These are phyloP conservation scores for Manis crassicaudata DNA, from an alignment of 2,797 vertebrate species.

Conservation along the genomic window DNA sequence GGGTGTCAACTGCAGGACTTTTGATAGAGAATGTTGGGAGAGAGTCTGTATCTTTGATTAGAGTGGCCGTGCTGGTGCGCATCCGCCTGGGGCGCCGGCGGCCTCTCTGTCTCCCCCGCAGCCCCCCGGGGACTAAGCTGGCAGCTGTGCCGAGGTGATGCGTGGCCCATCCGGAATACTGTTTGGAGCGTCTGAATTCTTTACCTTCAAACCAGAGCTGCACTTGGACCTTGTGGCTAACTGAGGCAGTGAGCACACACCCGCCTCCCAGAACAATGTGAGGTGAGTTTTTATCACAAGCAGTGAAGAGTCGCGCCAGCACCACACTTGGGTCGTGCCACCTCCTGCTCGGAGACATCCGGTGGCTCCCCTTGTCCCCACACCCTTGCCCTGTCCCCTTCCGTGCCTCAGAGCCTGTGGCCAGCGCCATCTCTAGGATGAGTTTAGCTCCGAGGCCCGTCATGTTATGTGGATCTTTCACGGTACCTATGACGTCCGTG, in stretches of 20 bases:
- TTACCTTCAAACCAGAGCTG: neutral
- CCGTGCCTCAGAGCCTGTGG: neutral
- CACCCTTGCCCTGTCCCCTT: neutral
- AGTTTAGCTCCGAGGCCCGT: neutral
- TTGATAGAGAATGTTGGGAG: neutral
- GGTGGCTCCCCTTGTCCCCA: neutral
- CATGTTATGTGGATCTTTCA: neutral
- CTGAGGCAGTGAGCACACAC: neutral
- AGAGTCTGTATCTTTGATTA: neutral
- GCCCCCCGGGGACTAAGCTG: neutral
- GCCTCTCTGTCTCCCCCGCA: neutral
- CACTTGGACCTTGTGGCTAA: neutral
- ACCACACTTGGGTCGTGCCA: neutral
- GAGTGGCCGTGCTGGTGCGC: neutral
- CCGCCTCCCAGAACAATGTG: neutral
- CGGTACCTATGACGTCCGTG: too few relatives aligned
- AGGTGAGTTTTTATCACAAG: neutral
- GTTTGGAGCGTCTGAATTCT: neutral
- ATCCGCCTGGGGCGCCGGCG: neutral
- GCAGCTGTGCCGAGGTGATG: neutral
- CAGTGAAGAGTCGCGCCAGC: neutral
- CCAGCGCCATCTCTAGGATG: neutral
- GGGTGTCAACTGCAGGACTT: neutral
- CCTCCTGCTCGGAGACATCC: neutral
- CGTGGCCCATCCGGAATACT: neutral